A percentile compares a stretch with the other conserved stretches of the same genome.
Evolutionary conservation across 1,140 invertebrate species (phyloP).

Genomic region (Ooceraea biroi): DNA sequence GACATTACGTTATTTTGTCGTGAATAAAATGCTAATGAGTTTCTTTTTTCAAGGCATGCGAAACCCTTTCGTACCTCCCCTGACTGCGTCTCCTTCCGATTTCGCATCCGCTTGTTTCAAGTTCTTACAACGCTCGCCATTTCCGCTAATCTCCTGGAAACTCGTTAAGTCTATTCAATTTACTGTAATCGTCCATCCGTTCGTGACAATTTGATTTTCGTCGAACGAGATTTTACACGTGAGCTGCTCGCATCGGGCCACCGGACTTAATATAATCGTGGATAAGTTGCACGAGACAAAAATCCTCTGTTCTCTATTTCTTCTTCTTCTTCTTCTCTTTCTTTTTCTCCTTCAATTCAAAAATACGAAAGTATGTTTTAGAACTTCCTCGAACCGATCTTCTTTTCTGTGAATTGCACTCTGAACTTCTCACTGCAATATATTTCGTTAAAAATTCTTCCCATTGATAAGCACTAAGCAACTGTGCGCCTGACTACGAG

Average conservation of each 20-base stretch:
- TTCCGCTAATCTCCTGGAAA: constrained; percentile 64
- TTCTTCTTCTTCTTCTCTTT: no score
- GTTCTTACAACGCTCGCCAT: constrained; percentile 50
- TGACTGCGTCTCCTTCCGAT: constrained; percentile 13
- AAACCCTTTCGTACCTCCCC: constrained; percentile 8
- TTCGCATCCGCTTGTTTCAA: constrained; percentile 33
- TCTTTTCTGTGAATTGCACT: neutral
- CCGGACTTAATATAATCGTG: constrained; percentile 1
- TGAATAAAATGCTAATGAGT: no score
- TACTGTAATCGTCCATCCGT: constrained; percentile 63
- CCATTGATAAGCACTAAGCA: constrained; percentile 41
- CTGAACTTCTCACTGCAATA: neutral
- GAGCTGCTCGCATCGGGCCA: neutral
- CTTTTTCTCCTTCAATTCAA: no score
- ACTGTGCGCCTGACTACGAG: constrained; percentile 13
- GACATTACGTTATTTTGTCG: neutral
- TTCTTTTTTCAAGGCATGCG: no score
- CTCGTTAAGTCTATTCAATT: constrained; percentile 71
- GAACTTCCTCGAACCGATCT: constrained; percentile 5
- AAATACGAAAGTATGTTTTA: neutral
- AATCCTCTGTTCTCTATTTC: neutral
- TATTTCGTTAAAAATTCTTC: constrained; percentile 14
- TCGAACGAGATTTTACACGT: constrained; percentile 41
- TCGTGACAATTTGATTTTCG: constrained; percentile 67
- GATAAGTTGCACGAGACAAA: neutral